Evolutionary conservation across 2,888 invertebrate species (phyloP), one percentile per base, ranked within the genome.

Genomic region (Papilio protenor): DNA sequence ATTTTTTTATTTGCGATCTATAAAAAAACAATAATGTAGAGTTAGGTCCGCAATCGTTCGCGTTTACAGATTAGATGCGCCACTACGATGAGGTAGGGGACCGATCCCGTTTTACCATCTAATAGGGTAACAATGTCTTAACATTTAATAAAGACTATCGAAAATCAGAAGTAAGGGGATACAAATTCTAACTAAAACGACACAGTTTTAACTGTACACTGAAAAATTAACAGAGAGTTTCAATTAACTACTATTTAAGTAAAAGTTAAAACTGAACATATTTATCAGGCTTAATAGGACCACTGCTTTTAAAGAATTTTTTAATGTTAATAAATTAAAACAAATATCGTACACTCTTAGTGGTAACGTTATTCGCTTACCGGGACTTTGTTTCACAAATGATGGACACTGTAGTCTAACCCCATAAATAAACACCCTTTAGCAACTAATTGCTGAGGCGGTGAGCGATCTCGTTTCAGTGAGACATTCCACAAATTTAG

Each of bases 21-120:
- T 93, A 92, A 92, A 92, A 91, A 88, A 87, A 90, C 90, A 90
- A 92, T 93, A 92, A 93, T 91, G 85, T 83, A 86, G 87, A 91
- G 91, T 92, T 92, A 91, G 90, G 88, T 87, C 86, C 84, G 84
- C 84, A 84, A 87, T 87, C 86, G 86, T 84, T 83, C 82, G 83
- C 87, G 85, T 86, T 89, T 85, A 85, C 83, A 76, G 85, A 90
- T 91, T 90, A 90, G 86, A 87, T 85, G 81, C 81, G 82, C 73
- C 81, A 83, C 74, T n/a, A 11, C n/a, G 33, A 49, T 59, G 52
- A 66, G 49, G 85, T 85, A 81, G 77, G 82, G 81, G 78, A 79
- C 79, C 77, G 81, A 82, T 80, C 71, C 78, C 77, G 76, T 78
- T 75, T 23, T 70, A 66, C 81, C 79, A 79, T 71, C 64, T 40